These are phyloP conservation scores for Zoroaster sp. DNA, from an alignment of 53 echinoderm and acorn worm species.

Conservation along the genomic window DNA sequence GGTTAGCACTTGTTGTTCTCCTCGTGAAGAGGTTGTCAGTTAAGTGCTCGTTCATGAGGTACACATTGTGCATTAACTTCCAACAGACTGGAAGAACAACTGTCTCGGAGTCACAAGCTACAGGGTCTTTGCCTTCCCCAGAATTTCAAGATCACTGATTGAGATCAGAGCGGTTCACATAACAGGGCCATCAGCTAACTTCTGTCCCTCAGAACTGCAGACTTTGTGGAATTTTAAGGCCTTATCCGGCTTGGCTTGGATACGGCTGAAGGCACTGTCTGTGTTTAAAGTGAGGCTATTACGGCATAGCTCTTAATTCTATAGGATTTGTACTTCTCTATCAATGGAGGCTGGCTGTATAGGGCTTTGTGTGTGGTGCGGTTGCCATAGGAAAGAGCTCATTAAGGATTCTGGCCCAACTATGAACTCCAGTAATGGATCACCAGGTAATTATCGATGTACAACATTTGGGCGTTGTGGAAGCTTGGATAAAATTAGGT, in stretches of 20 bases:
- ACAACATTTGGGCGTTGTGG: background rate
- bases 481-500: background rate
- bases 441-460: background rate
- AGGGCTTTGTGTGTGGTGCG: background rate
- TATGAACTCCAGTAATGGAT: slow-evolving; percentile 13
- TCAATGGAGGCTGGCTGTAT: background rate
- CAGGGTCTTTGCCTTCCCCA: background rate
- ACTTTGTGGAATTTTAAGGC: slow-evolving; percentile 35
- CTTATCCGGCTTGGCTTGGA: background rate
- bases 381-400: background rate
- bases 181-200: background rate
- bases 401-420: background rate
- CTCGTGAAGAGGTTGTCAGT: background rate
- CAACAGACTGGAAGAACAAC: background rate
- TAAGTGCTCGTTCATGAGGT: background rate
- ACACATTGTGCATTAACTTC: background rate
- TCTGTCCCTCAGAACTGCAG: slow-evolving; percentile 8
- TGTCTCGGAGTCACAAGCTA: background rate
- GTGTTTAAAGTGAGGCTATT: background rate
- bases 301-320: background rate
- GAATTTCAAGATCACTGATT: background rate
- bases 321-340: background rate
- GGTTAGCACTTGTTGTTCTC: background rate
- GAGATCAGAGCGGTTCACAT: background rate
- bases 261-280: background rate